Base-by-base conservation (phyloP, 2,113 vertebrate species). In the Semicossyphus pulcher region DNA sequence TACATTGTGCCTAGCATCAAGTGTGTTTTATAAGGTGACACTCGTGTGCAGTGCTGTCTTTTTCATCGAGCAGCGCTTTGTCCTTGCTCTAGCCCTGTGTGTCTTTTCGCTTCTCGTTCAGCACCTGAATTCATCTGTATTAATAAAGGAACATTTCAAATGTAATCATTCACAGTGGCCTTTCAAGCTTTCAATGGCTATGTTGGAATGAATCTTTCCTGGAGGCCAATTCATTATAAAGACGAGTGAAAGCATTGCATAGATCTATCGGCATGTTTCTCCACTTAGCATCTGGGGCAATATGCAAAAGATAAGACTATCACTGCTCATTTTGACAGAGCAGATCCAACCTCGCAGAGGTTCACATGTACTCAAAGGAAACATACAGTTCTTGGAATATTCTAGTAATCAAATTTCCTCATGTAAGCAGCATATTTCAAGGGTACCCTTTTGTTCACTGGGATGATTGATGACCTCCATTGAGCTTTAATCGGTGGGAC, bases 391-490 rank as follows among this genome's bases (percentile, higher is more conserved):
- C 39, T 0, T 1, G 18, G 21, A 47, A 48, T 15, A 63, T 67
- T 1, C 23, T 51, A 37, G 59, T 52, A 36, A 70, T 68, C 12
- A 34, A 10, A 66, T 44, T 44, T 54, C 20, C 60, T 65, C 41
- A 48, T 44, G 23, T 48, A 77, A 58, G 41, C 56, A 16, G 58
- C 16, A 16, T 18, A 51, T 28, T 56, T 72, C 11, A 36, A 26
- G 10, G 34, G 31, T 29, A n/a, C 39, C 8, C 26, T 64, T 53
- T 49, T 4, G 16, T 34, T 64, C 56, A 67, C 74, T 70, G 23
- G 60, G 51, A 78, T 80, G 77, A 80, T 67, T 79, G 56, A 84
- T 76, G 75, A 81, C 61, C 32, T 53, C 32, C 29, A 39, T 16
- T 60, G 45, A 71, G 60, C 51, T 59, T 25, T 59, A 47, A 45